Evolutionary conservation across 2,888 invertebrate species (phyloP).

Genomic region (Nemapogon koenigi): DNA sequence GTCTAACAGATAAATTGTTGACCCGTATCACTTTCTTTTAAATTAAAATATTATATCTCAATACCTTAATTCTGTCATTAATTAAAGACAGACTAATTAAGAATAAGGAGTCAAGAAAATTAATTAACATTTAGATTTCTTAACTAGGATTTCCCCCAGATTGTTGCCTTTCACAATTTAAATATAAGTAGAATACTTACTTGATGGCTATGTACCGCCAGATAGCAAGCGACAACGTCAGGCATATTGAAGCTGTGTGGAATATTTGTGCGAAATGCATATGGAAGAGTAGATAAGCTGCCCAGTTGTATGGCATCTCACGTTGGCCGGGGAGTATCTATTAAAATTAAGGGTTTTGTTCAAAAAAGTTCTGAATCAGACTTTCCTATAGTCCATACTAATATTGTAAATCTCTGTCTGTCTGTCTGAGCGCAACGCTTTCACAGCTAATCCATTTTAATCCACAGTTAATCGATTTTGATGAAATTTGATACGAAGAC

Average conservation of each 20-base stretch:
- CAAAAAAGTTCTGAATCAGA: too few species aligned
- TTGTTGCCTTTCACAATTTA: too few species aligned
- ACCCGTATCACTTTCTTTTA: too few species aligned
- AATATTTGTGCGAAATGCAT: conserved; percentile 82
- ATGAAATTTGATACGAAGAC: too few species aligned
- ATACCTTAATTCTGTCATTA: neutral
- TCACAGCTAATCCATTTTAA: too few species aligned
- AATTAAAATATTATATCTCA: neutral
- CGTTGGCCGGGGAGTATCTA: conserved; percentile 67
- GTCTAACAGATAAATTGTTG: too few species aligned
- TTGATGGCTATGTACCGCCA: conserved; percentile 88
- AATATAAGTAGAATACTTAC: conserved; percentile 58
- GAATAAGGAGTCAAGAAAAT: neutral
- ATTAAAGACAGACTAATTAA: neutral
- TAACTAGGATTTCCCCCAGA: too few species aligned
- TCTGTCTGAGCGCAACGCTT: too few species aligned
- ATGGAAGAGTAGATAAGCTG: conserved; percentile 78
- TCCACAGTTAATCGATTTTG: too few species aligned
- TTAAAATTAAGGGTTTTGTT: too few species aligned
- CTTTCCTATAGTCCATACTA: too few species aligned
- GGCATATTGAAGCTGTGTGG: conserved; percentile 84
- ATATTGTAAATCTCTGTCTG: too few species aligned
- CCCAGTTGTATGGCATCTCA: conserved; percentile 75
- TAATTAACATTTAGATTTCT: neutral
- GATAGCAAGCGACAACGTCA: conserved; percentile 80